phyloP scores from a whole-genome alignment of 2,888 invertebrate genomes.

The Zelleria hepariella region DNA sequence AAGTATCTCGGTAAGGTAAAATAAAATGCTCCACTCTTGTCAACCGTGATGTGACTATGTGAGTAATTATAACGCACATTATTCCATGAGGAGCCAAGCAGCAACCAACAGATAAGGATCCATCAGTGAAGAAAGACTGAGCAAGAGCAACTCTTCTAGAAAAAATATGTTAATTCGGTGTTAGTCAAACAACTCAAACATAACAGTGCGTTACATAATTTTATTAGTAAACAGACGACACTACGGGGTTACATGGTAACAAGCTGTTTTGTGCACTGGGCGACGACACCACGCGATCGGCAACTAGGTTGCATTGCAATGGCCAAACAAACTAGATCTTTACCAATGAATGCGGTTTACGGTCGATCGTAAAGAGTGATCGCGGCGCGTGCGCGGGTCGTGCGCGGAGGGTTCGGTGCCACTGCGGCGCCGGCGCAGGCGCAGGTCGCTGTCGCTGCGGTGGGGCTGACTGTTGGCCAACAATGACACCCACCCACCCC shows the following conservation, averaged over 20 bases:
- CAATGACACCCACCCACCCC: conserved; percentile 16
- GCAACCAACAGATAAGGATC: neutral
- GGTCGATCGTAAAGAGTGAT: neutral
- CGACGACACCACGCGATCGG: neutral
- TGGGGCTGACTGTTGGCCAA: conserved; percentile 19
- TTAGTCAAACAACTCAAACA: neutral
- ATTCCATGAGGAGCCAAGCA: neutral
- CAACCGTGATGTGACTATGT: too few species aligned
- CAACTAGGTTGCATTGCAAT: conserved; percentile 2
- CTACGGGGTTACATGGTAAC: neutral
- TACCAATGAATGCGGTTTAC: neutral
- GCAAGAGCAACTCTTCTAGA: neutral
- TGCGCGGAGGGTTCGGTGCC: conserved; percentile 1
- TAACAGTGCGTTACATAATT: conserved; percentile 4
- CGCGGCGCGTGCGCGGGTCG: conserved; percentile 7
- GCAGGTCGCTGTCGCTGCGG: conserved; percentile 5
- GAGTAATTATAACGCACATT: neutral
- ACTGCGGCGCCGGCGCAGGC: conserved; percentile 12
- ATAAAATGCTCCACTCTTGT: too few species aligned
- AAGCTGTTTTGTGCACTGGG: neutral
- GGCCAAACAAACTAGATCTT: neutral
- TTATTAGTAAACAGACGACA: conserved; percentile 8
- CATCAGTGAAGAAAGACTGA: neutral
- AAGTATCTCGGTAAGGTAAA: too few species aligned
- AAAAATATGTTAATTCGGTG: neutral